A percentile compares a stretch with the other conserved stretches of the same genome.
phyloP scores from a whole-genome alignment of 2,888 invertebrate species.

The Andrena hattorfiana region DNA sequence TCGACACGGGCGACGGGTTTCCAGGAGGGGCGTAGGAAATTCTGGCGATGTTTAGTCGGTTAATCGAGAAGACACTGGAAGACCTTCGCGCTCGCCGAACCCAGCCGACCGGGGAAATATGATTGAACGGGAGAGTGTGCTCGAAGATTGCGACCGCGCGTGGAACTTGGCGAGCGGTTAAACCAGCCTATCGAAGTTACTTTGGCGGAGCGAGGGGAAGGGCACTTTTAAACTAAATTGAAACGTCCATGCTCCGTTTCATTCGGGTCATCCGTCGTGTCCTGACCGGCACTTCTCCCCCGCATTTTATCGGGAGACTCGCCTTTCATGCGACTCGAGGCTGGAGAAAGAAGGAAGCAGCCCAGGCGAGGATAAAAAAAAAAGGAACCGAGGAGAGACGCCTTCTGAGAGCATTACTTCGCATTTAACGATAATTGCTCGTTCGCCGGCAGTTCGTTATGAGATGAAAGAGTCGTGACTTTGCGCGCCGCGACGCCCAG shows the following conservation, averaged over 20 bases:
- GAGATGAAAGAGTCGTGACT: slow-evolving; percentile 63
- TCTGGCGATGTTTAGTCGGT: slow-evolving; percentile 7
- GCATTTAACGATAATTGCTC: slow-evolving; percentile 63
- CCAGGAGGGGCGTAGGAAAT: not conserved
- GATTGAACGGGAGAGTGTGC: slow-evolving; percentile 31
- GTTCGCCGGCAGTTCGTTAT: slow-evolving; percentile 48
- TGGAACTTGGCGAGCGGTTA: slow-evolving; percentile 34
- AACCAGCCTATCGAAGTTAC: slow-evolving; percentile 33
- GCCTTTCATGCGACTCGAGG: not conserved
- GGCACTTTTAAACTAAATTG: slow-evolving; percentile 27
- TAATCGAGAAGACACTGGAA: slow-evolving; percentile 26
- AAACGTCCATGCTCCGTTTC: slow-evolving; percentile 26
- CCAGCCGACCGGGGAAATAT: slow-evolving; percentile 35
- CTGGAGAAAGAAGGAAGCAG: not conserved
- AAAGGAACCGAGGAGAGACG: not conserved
- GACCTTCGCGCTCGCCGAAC: slow-evolving; percentile 5
- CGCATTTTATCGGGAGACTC: slow-evolving; percentile 2
- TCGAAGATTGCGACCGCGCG: slow-evolving; percentile 9
- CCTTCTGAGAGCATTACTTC: slow-evolving; percentile 47
- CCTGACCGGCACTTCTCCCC: too few species aligned
- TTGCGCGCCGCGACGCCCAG: slow-evolving; percentile 48
- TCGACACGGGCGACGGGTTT: not conserved
- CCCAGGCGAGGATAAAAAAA: not conserved
- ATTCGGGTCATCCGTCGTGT: slow-evolving; percentile 14
- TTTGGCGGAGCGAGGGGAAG: not conserved